Evolutionary conservation across 2,797 vertebrate genomes (phyloP).

Genomic region (Gadopsis bispinosus): DNA sequence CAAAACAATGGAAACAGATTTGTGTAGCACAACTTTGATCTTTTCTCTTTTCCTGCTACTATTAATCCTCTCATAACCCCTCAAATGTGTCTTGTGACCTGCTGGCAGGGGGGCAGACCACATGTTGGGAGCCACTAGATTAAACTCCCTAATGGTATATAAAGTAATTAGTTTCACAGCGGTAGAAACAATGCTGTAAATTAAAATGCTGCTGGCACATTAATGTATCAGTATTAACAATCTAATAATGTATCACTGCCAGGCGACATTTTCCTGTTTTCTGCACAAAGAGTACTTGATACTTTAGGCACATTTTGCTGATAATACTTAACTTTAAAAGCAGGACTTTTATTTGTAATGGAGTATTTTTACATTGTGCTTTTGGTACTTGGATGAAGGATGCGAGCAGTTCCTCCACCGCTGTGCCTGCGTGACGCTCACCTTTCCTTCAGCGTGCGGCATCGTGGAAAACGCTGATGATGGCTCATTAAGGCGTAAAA

Average conservation of each 20-base stretch:
- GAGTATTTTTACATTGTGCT: not conserved
- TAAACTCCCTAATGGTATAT: not conserved
- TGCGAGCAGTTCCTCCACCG: not conserved
- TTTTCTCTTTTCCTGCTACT: not conserved
- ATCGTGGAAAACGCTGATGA: slow-evolving; percentile 38
- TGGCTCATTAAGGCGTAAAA: slow-evolving; percentile 73
- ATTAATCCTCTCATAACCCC: not conserved
- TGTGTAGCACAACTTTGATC: not conserved
- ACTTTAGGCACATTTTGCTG: not conserved
- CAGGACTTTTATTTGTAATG: not conserved
- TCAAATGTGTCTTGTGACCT: not conserved
- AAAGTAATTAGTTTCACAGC: not conserved
- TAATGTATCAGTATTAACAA: not conserved
- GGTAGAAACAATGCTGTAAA: not conserved
- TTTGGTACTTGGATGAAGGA: not conserved
- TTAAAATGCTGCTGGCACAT: not conserved
- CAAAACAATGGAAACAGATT: not conserved
- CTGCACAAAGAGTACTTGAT: not conserved
- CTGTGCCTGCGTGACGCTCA: slow-evolving; percentile 12
- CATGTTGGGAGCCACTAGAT: not conserved
- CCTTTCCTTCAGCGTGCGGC: slow-evolving; percentile 13
- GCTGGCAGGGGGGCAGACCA: not conserved
- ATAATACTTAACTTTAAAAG: not conserved
- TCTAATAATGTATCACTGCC: not conserved
- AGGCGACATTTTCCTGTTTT: not conserved